These are phyloP conservation scores for Drosophila fungiperda DNA, from an alignment of 2,888 invertebrate species.

Conservation along the genomic window DNA sequence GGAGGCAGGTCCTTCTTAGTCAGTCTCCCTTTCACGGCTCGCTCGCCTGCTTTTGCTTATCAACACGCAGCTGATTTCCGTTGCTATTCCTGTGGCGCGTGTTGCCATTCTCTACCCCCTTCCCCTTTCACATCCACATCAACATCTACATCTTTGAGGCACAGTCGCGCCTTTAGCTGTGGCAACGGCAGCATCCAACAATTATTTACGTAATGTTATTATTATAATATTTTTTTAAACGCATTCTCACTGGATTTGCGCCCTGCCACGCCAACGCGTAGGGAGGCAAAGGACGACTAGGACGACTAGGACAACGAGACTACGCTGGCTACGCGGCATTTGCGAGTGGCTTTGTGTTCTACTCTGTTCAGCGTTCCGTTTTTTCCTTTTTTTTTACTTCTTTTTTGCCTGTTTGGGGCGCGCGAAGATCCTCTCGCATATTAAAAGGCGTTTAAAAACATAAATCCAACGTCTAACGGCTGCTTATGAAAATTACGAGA, in stretches of 20 bases:
- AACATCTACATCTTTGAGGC: neutral
- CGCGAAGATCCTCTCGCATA: constrained; percentile 77
- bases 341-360: constrained; percentile 75
- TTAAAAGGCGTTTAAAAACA: constrained; percentile 83
- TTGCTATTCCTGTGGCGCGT: constrained; percentile 74
- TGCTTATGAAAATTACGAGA: constrained; percentile 82
- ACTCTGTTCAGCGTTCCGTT: constrained; percentile 10
- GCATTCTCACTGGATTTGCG: constrained; percentile 79
- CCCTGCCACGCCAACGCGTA: constrained; percentile 22
- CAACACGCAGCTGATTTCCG: constrained; percentile 83
- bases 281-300: constrained; percentile 24
- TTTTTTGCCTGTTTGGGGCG: constrained; percentile 32
- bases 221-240: constrained; percentile 82
- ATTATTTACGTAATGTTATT: constrained; percentile 83
- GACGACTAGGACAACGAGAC: constrained; percentile 34
- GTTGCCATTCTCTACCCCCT: constrained; percentile 47
- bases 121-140: neutral
- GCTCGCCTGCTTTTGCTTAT: constrained; percentile 66
- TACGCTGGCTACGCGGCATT: constrained; percentile 68
- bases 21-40: constrained; percentile 22
- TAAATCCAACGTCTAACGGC: constrained; percentile 83
- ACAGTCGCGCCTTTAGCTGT: constrained; percentile 12
- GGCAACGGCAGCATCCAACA: constrained; percentile 70
- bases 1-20: constrained; percentile 38
- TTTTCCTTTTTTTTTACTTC: neutral